Conservation (phyloP, 1,140 invertebrate genomes). For the Apocrypta bakeri region DNA sequence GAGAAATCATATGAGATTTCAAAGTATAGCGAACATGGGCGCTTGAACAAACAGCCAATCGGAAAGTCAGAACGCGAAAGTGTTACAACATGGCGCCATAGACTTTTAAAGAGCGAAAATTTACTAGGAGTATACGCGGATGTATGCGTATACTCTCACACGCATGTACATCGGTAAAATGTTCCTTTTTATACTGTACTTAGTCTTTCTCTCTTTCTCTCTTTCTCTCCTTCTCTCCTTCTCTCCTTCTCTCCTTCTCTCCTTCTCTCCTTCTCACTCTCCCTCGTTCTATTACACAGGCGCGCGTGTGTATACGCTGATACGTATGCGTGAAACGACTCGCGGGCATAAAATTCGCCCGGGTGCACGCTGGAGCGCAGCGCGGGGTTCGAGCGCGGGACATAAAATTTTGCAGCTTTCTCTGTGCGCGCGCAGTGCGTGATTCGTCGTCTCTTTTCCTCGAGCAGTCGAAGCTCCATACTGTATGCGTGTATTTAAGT, state of each 20-base stretch:
- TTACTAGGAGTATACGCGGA: not conserved
- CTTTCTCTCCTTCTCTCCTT: not conserved
- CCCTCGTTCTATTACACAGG: not conserved
- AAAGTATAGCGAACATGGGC: no score
- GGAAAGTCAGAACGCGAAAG: no score
- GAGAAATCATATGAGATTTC: no score
- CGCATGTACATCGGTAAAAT: not conserved
- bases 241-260: not conserved
- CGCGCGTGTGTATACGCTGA: not conserved
- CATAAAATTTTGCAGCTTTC: constrained; percentile 46
- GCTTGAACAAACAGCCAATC: no score
- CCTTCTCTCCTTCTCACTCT: not conserved
- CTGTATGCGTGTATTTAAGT: not conserved
- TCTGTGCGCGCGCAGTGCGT: constrained; percentile 16
- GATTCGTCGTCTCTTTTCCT: constrained; percentile 10
- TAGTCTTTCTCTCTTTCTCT: not conserved
- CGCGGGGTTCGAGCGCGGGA: constrained; percentile 22
- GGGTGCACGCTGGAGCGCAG: constrained; percentile 28
- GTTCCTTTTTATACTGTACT: not conserved
- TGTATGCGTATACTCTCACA: not conserved
- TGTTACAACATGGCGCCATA: no score
- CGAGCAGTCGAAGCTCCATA: no score
- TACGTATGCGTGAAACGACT: not conserved
- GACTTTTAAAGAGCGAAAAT: no score
- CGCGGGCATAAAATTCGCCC: constrained; percentile 48